Evolutionary conservation across 2,797 vertebrate genomes (phyloP), one percentile per base, ranked within the genome.

Genomic region (Sparus aurata): DNA sequence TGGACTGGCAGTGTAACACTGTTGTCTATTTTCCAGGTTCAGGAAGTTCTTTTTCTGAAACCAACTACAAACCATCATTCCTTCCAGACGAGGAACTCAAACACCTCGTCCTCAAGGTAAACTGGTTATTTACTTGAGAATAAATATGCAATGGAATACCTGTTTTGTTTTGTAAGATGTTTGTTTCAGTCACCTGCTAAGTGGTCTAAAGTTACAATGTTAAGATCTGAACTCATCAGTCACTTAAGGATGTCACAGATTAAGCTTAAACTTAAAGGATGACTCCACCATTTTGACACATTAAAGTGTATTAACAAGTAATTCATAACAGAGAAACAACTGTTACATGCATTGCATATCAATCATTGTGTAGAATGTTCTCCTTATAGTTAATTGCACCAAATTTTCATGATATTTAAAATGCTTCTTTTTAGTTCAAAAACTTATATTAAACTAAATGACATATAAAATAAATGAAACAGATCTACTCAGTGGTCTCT

Each of bases 31-130:
- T 88, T 91, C 58, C 87, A 99, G 98, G 97, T 87, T 95, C 96
- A 74, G 85, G 93, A 62, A 94, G 93, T 83, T 95, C 96, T 75
- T 97, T 96, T 78, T 85, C 96, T 63, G 96, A 97, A 92, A 91
- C 95, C 43, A 95, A 86, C 67, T 97, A 96, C 79, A 98, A 97
- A 84, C 97, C 97, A 15, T 96, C 97, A 0, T 99, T 99, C 93
- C 92, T 99, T 84, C 96, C 97, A 23, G 95, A 99, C 30, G 96
- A 97, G 72, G 97, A 99, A 66, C 96, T 99, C 73, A 96, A 95
- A 76, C 96, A 98, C 55, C 94, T 99, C 66, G 95, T 99, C 73
- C 96, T 99, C 38, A 96, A 96, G 96, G 98, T 98, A 92, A 94
- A 92, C 22, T 18, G 2, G 4, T 17, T 38, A 12, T 57, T 38